Percentiles rank a stretch among this genome's conserved stretches.
phyloP scores from a whole-genome alignment of 1,140 invertebrate genomes.

The Bombus superbus region DNA sequence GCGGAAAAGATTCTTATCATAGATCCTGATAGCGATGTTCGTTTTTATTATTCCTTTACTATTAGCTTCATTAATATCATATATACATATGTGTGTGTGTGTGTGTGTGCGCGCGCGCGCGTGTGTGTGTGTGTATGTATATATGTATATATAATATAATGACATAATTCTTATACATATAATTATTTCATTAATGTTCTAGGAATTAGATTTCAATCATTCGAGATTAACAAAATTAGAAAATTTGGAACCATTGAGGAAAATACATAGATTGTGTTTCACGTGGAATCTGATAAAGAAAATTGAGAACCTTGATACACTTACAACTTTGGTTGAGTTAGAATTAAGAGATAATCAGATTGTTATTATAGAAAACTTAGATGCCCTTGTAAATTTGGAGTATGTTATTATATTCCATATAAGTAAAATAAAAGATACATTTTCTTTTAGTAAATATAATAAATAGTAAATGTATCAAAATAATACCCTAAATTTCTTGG shows the following conservation, averaged over 20 bases:
- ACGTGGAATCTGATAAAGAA: slow-evolving; percentile 98
- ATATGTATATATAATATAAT: neutral
- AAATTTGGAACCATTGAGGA: slow-evolving; percentile 89
- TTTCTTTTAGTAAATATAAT: neutral
- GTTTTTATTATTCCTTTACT: slow-evolving; percentile 41
- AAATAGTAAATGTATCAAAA: neutral
- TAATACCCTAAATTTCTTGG: neutral
- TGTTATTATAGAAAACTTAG: slow-evolving; percentile 93
- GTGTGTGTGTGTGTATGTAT: too few species aligned
- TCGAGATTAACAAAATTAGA: slow-evolving; percentile 91
- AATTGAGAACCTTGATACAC: slow-evolving; percentile 92
- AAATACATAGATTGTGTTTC: slow-evolving; percentile 91
- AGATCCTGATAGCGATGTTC: slow-evolving; percentile 78
- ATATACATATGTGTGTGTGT: too few species aligned
- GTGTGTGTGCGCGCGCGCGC: too few species aligned
- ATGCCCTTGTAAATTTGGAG: slow-evolving; percentile 94
- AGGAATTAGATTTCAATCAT: slow-evolving; percentile 95
- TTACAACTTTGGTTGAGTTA: slow-evolving; percentile 91
- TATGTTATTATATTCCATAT: slow-evolving; percentile 83
- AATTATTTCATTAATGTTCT: slow-evolving; percentile 44
- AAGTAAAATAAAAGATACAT: neutral
- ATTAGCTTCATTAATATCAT: neutral
- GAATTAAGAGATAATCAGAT: slow-evolving; percentile 99
- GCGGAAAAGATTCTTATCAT: slow-evolving; percentile 78
- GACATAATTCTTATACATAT: slow-evolving; percentile 1